Conservation (phyloP, 2,797 vertebrate species). For the Rhabdophis nuchalis region DNA sequence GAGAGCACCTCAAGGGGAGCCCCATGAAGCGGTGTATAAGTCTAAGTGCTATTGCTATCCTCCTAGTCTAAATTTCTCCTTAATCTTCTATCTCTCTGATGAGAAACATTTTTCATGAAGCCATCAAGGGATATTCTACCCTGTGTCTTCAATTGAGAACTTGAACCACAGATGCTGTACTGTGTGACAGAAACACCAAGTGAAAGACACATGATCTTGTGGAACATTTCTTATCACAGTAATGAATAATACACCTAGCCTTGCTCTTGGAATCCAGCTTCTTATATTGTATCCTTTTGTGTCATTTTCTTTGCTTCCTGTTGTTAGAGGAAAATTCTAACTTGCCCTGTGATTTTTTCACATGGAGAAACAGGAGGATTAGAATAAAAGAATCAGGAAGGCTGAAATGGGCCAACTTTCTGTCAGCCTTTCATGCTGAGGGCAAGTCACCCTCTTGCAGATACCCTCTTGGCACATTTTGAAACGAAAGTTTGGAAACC, state of each 20-base stretch:
- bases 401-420: conserved; percentile 57
- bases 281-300: conserved; percentile 40
- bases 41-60: not conserved
- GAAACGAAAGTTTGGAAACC: conserved; percentile 52
- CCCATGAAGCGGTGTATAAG: no score
- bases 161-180: not conserved
- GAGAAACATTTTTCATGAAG: not conserved
- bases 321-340: conserved; percentile 54
- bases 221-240: conserved; percentile 8
- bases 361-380: conserved; percentile 54
- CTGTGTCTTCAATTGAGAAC: not conserved
- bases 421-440: conserved; percentile 59
- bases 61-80: not conserved
- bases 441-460: conserved; percentile 50
- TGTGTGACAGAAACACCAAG: conserved; percentile 10
- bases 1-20: no score
- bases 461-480: conserved; percentile 44
- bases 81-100: not conserved
- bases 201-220: not conserved
- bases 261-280: conserved; percentile 33
- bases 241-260: conserved; percentile 19
- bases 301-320: conserved; percentile 31
- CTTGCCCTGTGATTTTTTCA: conserved; percentile 50
- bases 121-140: not conserved
- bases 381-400: conserved; percentile 56